Conservation (phyloP, 1,140 invertebrate species). For the Pseudomyrmex dendroicus region DNA sequence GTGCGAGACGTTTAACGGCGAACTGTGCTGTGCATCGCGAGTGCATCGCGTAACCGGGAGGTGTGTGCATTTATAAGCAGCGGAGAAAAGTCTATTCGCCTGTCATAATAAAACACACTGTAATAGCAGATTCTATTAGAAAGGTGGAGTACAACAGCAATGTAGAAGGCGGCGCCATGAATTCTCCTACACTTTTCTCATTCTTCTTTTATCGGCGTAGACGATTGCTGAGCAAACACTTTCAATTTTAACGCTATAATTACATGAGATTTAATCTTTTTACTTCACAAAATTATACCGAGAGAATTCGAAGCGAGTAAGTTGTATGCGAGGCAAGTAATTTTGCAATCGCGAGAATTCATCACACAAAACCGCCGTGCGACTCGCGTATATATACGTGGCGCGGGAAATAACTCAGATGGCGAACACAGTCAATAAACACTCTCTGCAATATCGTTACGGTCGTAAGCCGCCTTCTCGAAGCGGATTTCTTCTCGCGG, state of each 20-base stretch:
- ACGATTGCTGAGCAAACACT: too few relatives aligned
- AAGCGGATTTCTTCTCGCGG: background rate
- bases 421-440: constrained; percentile 7
- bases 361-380: background rate
- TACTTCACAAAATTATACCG: too few relatives aligned
- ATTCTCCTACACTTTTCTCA: too few relatives aligned
- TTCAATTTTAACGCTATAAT: too few relatives aligned
- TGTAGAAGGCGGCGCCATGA: too few relatives aligned
- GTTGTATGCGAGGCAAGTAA: background rate
- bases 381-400: constrained; percentile 8
- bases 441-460: constrained; percentile 32
- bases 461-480: background rate
- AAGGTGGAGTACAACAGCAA: background rate
- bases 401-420: constrained; percentile 34
- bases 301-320: background rate
- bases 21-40: background rate
- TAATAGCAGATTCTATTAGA: background rate
- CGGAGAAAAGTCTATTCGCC: background rate
- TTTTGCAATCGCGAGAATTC: background rate
- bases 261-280: too few relatives aligned
- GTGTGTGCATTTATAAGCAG: background rate
- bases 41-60: background rate
- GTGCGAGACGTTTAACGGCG: constrained; percentile 15
- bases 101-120: background rate
- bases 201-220: too few relatives aligned